Base-by-base conservation (phyloP, 2,888 invertebrate genomes). In the Lasioglossum zephyrum region DNA sequence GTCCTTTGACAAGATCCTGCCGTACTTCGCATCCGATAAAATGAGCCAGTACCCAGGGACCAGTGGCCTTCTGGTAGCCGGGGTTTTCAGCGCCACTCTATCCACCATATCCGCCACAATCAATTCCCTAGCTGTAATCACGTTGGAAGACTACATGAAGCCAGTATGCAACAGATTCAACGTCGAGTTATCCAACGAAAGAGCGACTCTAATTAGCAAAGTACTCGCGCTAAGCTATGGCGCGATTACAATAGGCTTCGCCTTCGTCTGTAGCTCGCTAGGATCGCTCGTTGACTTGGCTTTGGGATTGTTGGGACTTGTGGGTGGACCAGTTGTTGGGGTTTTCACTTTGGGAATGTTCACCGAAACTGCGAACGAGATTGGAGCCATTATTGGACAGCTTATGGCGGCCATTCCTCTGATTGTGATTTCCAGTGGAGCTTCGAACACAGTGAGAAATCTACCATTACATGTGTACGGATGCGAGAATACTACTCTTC, bases 51-150 rank as follows among this genome's bases (percentile, higher is more conserved):
- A 93, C 53, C 95, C 95, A 0, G 95, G 95, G 0, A 82, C 95
- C n/a, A 88, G 93, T 4, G 95, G 95, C 0, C 89, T 95, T n/a
- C 95, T 95, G 87, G 91, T 95, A 31, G 92, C 95, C 4, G 96
- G 99, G 0, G 97, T 99, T 81, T 98, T 99, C 94, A 98, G 98
- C 92, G 99, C 98, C 0, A 98, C 98, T 1, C 96, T 99, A 5
- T 99, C 99, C 73, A 98, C 99, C 0, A 97, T 99, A 78, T 99
- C 99, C 0, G 98, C 99, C 0, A 97, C 98, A 36, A 96, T 99
- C 84, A 99, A 99, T 93, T 98, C 99, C 0, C 96, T 99, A 60
- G 97, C 99, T 0, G 99, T 99, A 0, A 98, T 99, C 18, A 98
- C 98, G 0, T 95, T 99, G 41, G 97, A 98, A 92, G 99, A 99